Evolutionary conservation across 2,888 invertebrate genomes (phyloP).

Genomic region (Dasysyrphus albostriatus): DNA sequence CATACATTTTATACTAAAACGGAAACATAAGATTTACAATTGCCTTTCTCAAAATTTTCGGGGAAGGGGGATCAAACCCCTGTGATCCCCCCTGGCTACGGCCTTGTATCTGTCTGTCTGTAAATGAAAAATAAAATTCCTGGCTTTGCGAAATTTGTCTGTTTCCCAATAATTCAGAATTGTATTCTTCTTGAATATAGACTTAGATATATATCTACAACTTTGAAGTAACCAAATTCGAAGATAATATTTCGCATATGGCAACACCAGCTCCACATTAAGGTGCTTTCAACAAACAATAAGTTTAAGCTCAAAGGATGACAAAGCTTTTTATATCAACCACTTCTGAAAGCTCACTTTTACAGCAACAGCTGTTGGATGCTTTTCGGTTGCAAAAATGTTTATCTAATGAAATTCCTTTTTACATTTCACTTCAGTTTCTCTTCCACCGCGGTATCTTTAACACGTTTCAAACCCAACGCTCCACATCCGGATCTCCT

Average conservation of each 20-base stretch:
- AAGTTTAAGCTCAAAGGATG: background rate
- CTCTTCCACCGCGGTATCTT: constrained; percentile 41
- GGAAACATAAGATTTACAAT: too few relatives aligned
- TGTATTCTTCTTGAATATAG: too few relatives aligned
- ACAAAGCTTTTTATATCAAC: constrained; percentile 23
- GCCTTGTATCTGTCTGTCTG: too few relatives aligned
- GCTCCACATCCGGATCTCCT: background rate
- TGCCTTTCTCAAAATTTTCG: too few relatives aligned
- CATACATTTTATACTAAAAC: too few relatives aligned
- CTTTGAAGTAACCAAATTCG: too few relatives aligned
- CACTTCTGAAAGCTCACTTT: constrained; percentile 5
- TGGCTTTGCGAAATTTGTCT: too few relatives aligned
- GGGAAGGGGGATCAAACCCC: too few relatives aligned
- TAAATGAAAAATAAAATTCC: too few relatives aligned
- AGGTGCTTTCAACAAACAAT: constrained; percentile 41
- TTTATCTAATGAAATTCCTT: constrained; percentile 47
- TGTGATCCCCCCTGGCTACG: too few relatives aligned
- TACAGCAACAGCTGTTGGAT: constrained; percentile 66
- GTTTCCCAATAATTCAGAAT: too few relatives aligned
- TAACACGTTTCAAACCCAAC: constrained; percentile 14
- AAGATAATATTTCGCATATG: background rate
- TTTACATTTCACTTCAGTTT: constrained; percentile 56
- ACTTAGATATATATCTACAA: too few relatives aligned
- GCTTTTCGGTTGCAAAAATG: constrained; percentile 56
- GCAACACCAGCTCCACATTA: constrained; percentile 6